phyloP scores from a whole-genome alignment of 2,113 vertebrate species.

The Pedionomus torquatus region DNA sequence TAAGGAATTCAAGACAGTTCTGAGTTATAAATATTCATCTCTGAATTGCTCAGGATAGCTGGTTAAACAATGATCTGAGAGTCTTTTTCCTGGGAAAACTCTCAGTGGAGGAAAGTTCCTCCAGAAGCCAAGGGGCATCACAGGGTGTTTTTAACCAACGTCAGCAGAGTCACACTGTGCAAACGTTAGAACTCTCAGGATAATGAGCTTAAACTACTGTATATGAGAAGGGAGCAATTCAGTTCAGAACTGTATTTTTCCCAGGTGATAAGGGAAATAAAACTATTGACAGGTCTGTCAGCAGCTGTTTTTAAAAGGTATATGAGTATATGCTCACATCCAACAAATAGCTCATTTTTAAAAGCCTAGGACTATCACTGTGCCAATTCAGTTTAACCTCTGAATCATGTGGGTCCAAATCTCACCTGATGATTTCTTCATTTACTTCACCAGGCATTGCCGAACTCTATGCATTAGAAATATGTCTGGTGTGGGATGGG shows the following conservation, averaged over 20 bases:
- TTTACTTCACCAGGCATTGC: not conserved
- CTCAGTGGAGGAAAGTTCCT: not conserved
- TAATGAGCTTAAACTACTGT: not conserved
- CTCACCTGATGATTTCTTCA: not conserved
- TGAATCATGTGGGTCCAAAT: not conserved
- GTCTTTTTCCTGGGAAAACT: not conserved
- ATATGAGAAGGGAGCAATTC: not conserved
- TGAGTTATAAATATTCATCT: not conserved
- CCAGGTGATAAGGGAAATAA: not conserved
- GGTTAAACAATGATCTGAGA: not conserved
- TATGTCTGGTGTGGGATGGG: not conserved
- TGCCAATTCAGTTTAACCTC: not conserved
- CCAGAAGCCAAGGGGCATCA: not conserved
- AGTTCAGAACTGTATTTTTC: not conserved
- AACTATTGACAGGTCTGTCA: not conserved
- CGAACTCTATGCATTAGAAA: not conserved
- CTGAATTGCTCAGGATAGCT: not conserved
- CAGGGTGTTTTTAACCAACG: not conserved
- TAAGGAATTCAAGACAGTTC: not conserved
- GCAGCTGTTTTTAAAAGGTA: not conserved
- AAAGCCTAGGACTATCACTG: not conserved
- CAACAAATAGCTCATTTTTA: accelerated
- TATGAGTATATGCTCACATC: not conserved
- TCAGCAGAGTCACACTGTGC: not conserved
- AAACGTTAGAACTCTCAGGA: not conserved